Percentiles rank a stretch among this genome's conserved stretches.
Conservation (phyloP, 2,888 invertebrate species). For the Alentia gelatinosa region DNA sequence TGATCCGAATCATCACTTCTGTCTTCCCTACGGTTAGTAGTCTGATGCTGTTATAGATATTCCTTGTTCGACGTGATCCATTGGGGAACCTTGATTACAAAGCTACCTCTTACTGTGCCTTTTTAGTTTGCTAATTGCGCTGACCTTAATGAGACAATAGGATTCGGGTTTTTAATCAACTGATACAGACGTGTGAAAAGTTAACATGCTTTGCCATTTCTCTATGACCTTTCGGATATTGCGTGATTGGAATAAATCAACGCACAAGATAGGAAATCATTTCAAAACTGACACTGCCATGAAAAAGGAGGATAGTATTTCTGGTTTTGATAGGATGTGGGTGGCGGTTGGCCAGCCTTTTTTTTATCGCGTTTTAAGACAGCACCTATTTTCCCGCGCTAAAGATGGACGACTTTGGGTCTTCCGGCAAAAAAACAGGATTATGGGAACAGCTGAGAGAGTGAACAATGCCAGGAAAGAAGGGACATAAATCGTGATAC, state of each 20-base stretch:
- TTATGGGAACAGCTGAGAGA: neutral
- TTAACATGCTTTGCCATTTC: neutral
- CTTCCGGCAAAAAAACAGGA: neutral
- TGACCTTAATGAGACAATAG: neutral
- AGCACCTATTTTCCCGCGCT: neutral
- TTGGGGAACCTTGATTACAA: too few relatives aligned
- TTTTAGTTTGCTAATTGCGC: neutral
- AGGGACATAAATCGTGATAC: neutral
- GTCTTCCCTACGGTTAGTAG: too few relatives aligned
- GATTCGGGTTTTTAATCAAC: neutral
- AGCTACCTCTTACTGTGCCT: too few relatives aligned
- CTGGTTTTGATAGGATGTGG: neutral
- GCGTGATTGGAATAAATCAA: slow-evolving; percentile 12
- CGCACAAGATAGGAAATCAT: neutral
- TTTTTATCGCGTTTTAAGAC: neutral
- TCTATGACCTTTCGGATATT: neutral
- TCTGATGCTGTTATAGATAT: too few relatives aligned
- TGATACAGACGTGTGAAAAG: neutral
- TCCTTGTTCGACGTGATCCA: too few relatives aligned
- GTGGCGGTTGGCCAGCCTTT: neutral
- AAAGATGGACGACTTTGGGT: neutral
- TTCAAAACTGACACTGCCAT: neutral
- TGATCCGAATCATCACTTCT: too few relatives aligned
- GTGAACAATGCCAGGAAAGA: neutral
- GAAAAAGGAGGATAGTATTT: neutral